Base-by-base conservation (phyloP, 2,888 invertebrate species). In the Lepidochitona cinerea region DNA sequence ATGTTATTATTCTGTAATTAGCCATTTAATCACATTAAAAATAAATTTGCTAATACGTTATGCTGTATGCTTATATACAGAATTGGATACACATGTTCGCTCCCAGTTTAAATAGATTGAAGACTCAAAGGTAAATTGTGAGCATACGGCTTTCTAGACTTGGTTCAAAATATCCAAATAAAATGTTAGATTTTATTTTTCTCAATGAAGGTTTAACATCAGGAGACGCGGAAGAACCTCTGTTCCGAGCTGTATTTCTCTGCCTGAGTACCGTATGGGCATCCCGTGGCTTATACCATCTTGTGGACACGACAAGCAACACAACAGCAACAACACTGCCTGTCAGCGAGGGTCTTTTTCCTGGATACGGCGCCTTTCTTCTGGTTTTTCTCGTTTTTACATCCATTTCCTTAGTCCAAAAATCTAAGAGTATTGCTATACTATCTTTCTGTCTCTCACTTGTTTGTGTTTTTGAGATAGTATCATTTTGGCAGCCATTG, bases 291-390 rank as follows among this genome's bases (percentile, higher is more conserved):
- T 54, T 79, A 9, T 80, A 74, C 53, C 75, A 81, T 67, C 14
- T 66, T 14, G 37, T 37, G 35, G 23, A 66, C 36, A 26, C 23
- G 4, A 41, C 9, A 9, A 41, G 18, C 41, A 59, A 59, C 59
- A 23, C 59, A 23, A 59, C 37, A 3, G 37, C 23, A 18, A 14
- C 66, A 1, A 37, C 9, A 18, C n/a, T 66, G 37, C 14, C 75
- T 1, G 76, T 72, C 33, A 37, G 75, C 0, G 82, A 79, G 33
- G 72, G 78, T 3, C 70, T 83, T 29, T 79, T 80, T 68, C 79
- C 82, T 0, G 84, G 84, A 12, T 83, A 82, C 68, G 75, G 77
- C 4, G 74, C 78, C n/a, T 80, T 77, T 53, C 66, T 81, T 14
- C 67, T 82, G 32, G 73, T 83, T 18, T 82, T 81, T 68, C 32